These are phyloP conservation scores for Picathartes gymnocephalus DNA, from an alignment of 2,113 vertebrate genomes.

Conservation along the genomic window DNA sequence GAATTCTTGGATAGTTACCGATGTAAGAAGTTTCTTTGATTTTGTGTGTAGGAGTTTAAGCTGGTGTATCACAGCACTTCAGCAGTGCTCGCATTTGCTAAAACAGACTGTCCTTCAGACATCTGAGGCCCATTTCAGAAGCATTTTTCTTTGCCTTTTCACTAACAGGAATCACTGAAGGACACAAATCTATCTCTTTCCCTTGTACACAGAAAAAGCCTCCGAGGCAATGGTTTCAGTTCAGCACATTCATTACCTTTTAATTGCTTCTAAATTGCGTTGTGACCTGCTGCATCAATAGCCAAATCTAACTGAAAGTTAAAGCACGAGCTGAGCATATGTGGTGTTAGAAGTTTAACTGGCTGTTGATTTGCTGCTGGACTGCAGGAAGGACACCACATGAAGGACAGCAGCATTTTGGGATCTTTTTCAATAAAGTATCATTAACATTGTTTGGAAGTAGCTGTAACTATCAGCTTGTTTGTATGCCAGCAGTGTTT, in stretches of 20 bases:
- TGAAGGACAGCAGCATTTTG: constrained; percentile 26
- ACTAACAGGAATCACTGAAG: constrained; percentile 60
- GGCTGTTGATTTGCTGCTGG: constrained; percentile 29
- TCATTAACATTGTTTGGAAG: neutral
- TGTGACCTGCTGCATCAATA: constrained; percentile 84
- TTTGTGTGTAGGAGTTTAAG: neutral
- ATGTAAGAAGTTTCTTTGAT: constrained; percentile 3
- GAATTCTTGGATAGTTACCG: neutral
- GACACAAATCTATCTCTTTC: constrained; percentile 73
- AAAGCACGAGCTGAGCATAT: constrained; percentile 30
- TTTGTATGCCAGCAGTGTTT: constrained; percentile 44
- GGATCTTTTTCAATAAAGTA: neutral
- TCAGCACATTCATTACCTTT: constrained; percentile 88
- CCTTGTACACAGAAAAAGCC: constrained; percentile 66
- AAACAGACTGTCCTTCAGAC: constrained; percentile 44
- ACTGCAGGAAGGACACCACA: constrained; percentile 20
- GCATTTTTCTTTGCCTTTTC: constrained; percentile 18
- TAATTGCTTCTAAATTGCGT: constrained; percentile 93
- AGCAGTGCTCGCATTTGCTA: neutral
- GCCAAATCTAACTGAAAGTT: constrained; percentile 72
- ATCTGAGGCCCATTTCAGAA: constrained; percentile 17
- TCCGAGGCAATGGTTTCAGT: constrained; percentile 82
- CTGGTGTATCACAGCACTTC: neutral
- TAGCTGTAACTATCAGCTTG: constrained; percentile 15
- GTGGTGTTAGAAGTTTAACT: constrained; percentile 27